Evolutionary conservation across 2,113 vertebrate genomes (phyloP).

Genomic region (Thomomys bottae): DNA sequence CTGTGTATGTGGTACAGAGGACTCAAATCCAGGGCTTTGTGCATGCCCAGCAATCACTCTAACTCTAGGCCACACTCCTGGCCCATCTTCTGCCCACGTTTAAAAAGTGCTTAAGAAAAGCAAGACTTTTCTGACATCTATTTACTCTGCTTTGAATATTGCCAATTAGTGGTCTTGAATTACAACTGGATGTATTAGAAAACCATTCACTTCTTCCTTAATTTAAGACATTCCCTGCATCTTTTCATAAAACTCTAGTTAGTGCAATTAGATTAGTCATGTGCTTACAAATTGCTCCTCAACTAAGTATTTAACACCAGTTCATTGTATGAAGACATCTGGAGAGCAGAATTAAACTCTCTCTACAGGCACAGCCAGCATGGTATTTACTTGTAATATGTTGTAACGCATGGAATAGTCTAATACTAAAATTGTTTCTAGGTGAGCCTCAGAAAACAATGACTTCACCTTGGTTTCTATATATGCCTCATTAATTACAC

Average conservation of each 20-base stretch:
- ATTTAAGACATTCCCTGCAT: not conserved
- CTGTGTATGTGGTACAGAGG: no score
- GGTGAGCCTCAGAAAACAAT: not conserved
- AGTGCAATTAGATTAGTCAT: not conserved
- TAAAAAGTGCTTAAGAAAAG: constrained; percentile 13
- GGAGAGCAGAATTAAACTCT: not conserved
- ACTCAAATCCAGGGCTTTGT: no score
- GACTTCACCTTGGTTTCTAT: not conserved
- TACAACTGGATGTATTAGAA: not conserved
- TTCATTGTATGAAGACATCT: not conserved
- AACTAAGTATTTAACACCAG: not conserved
- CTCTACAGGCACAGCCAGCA: not conserved
- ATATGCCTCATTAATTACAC: not conserved
- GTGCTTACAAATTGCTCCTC: not conserved
- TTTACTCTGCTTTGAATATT: not conserved
- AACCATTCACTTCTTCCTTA: not conserved
- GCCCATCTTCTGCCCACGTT: not conserved
- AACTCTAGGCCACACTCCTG: no score
- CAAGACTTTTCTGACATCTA: not conserved
- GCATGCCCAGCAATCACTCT: no score
- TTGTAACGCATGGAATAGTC: constrained; percentile 2
- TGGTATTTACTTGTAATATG: not conserved
- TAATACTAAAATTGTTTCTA: constrained; percentile 12
- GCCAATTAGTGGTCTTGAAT: not conserved
- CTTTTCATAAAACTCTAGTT: constrained; percentile 16